A percentile compares a stretch with the other conserved stretches of the same genome.
Conservation (phyloP, 2,797 vertebrate species). For the Coregonus suidteri region DNA sequence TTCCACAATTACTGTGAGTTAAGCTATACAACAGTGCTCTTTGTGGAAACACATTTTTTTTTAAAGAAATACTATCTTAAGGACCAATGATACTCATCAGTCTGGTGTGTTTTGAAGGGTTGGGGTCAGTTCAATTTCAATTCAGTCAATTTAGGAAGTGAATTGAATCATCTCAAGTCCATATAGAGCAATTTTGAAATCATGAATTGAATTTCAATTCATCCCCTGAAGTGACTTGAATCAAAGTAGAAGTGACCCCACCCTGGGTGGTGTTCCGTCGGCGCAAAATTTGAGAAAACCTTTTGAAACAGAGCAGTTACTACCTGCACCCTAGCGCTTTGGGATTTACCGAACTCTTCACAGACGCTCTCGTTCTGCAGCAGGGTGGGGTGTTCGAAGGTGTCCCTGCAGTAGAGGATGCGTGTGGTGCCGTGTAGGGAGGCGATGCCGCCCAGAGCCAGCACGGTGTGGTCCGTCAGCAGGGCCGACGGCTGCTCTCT, state of each 20-base stretch:
- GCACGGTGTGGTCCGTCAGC: conserved; percentile 87
- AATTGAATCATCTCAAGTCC: conserved; percentile 54
- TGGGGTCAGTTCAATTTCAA: neutral
- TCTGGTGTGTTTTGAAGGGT: neutral
- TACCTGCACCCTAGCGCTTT: conserved; percentile 43
- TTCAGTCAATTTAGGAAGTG: conserved; percentile 36
- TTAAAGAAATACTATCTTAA: neutral
- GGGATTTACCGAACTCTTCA: conserved; percentile 91
- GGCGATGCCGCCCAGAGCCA: conserved; percentile 91
- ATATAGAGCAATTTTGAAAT: conserved; percentile 23
- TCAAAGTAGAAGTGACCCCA: neutral
- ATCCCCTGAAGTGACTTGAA: conserved; percentile 27
- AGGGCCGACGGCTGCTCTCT: conserved; percentile 86
- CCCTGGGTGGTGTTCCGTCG: neutral
- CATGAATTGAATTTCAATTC: conserved; percentile 59
- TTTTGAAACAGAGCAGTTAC: neutral
- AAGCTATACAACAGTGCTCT: neutral
- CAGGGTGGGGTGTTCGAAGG: conserved; percentile 90
- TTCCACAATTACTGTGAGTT: conserved; percentile 61
- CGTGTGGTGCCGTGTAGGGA: conserved; percentile 83
- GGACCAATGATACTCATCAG: neutral
- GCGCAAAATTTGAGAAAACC: neutral
- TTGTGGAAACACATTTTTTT: no score
- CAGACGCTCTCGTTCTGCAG: conserved; percentile 92
- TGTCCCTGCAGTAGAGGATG: conserved; percentile 94